Evolutionary conservation across 2,797 vertebrate species (phyloP), one percentile per base, ranked within the genome.

Genomic region (Anisognathus igniventris): DNA sequence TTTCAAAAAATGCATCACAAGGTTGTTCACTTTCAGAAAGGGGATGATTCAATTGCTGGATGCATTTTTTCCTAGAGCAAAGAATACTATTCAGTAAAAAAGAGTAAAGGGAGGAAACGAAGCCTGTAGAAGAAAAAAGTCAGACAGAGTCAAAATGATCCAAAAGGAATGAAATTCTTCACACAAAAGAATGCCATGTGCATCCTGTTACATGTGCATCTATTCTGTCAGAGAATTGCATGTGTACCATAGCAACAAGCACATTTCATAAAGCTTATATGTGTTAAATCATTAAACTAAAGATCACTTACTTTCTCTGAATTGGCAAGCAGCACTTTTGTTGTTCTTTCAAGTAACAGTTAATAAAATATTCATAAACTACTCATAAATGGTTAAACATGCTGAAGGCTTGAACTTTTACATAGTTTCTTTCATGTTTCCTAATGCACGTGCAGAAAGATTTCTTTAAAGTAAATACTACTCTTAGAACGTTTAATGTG

Each of bases 341-440:
- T 88, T 95, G 47, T 92, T 94, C 83, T 96, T 87, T 95, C 94
- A 87, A 93, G 80, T 84, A 94, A 57, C 33, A 35, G 91, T 83
- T 92, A 75, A 95, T 97, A 90, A 96, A 97, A 97, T 95, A 98
- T 97, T 96, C 94, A 97, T 96, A 89, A 89, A 51, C 72, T 76
- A 89, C 85, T 97, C 86, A 91, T 90, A 96, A 97, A 96, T 95
- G 83, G 88, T 86, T 96, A 97, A 97, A 94, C 7, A 50, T 73
- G 74, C 45, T 79, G 71, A 96, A 92, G 86, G 35, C 50, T 76
- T 39, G 73, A 94, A 84, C 86, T 95, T 95, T 80, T 81, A 86
- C 45, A 53, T 19, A 30, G 57, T 83, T 91, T 90, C 70, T 86
- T 85, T 73, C n/a, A 67, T 35, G 10, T 72, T 96, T 91, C 53